phyloP scores from a whole-genome alignment of 1,140 invertebrate species.

The Microplitis mediator region DNA sequence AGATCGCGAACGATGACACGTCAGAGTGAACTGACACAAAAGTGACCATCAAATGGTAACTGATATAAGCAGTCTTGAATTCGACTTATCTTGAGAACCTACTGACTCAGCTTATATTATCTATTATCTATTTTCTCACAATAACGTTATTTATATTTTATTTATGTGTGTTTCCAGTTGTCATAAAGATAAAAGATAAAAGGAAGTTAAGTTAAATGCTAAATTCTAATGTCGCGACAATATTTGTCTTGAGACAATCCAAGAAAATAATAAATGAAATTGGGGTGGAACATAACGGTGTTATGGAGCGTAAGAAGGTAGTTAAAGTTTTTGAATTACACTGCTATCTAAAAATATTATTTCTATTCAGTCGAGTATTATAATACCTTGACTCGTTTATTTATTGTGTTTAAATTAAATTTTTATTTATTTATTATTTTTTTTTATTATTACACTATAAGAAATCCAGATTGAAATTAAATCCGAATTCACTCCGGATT shows the following conservation, averaged over 20 bases:
- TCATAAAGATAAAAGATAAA: slow-evolving; percentile 9
- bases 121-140: neutral
- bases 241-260: slow-evolving; percentile 47
- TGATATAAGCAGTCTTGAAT: slow-evolving; percentile 31
- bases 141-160: too few species aligned
- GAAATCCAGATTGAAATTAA: too few species aligned
- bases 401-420: slow-evolving; percentile 55
- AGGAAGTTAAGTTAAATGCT: neutral
- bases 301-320: slow-evolving; percentile 54
- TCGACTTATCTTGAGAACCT: too few species aligned
- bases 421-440: slow-evolving; percentile 30
- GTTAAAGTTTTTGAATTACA: slow-evolving; percentile 52
- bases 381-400: slow-evolving; percentile 36
- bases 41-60: slow-evolving; percentile 50
- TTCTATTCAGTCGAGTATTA: neutral
- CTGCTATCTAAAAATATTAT: neutral
- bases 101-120: too few species aligned
- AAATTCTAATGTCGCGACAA: slow-evolving; percentile 44
- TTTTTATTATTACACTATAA: too few species aligned
- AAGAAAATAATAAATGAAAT: slow-evolving; percentile 51
- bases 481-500: too few species aligned
- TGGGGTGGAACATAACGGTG: slow-evolving; percentile 49
- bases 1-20: slow-evolving; percentile 25
- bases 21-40: slow-evolving; percentile 44
- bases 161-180: too few species aligned